These are phyloP conservation scores for Stigmatopora argus DNA, from an alignment of 2,113 vertebrate genomes.

Conservation along the genomic window DNA sequence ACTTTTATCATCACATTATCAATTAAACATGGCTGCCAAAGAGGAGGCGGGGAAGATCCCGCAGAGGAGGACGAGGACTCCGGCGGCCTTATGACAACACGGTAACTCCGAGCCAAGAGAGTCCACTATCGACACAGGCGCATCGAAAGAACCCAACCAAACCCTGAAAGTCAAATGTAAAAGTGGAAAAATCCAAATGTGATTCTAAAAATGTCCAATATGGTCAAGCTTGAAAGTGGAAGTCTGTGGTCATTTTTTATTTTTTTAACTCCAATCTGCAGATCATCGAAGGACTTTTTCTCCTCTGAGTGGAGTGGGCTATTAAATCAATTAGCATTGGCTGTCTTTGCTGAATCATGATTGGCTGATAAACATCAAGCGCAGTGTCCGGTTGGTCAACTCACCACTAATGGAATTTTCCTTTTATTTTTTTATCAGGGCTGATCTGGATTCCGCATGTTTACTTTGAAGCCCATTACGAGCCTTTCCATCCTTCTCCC, in stretches of 20 bases:
- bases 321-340: conserved; percentile 56
- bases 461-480: neutral
- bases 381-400: conserved; percentile 36
- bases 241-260: neutral
- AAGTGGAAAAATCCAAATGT: neutral
- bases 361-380: conserved; percentile 50
- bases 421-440: neutral
- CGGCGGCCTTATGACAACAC: conserved; percentile 15
- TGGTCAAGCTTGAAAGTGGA: neutral
- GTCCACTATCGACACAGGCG: too few species aligned
- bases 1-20: conserved; percentile 62
- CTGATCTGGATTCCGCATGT: neutral
- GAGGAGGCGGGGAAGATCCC: neutral
- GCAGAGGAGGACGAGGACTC: conserved; percentile 8
- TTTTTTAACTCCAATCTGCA: neutral
- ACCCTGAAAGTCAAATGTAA: too few species aligned
- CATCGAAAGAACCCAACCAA: too few species aligned
- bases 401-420: conserved; percentile 30
- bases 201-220: neutral
- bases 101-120: neutral
- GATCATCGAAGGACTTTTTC: neutral
- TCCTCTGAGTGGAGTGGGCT: conserved; percentile 3
- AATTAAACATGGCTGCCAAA: conserved; percentile 50
- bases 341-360: conserved; percentile 43
- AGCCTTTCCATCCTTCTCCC: neutral